A percentile compares a stretch with the other conserved stretches of the same genome.
Evolutionary conservation across 1,140 invertebrate genomes (phyloP).

Genomic region (Achatina immaculata): DNA sequence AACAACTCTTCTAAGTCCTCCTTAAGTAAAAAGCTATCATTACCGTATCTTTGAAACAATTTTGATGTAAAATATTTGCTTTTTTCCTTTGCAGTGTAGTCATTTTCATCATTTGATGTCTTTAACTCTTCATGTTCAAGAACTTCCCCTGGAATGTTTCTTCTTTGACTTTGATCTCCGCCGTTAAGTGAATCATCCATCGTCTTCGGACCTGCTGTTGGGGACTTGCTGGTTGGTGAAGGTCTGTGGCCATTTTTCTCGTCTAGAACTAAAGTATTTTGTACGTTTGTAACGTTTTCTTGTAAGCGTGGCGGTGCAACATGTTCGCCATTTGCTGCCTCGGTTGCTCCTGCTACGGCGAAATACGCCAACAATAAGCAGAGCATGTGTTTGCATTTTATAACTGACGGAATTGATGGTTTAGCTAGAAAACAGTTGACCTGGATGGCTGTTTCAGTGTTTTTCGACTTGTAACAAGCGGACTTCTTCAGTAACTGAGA

Average conservation of each 20-base stretch:
- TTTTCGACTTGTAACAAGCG: not conserved
- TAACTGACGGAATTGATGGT: too few species aligned
- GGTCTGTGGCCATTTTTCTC: not conserved
- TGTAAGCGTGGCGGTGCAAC: not conserved
- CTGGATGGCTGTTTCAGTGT: not conserved
- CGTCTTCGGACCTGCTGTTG: too few species aligned
- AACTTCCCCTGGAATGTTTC: too few species aligned
- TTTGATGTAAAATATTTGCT: not conserved
- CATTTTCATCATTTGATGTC: not conserved
- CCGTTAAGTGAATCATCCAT: too few species aligned
- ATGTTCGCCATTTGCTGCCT: not conserved
- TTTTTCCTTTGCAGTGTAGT: not conserved
- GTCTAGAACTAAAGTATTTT: not conserved
- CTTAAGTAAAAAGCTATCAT: not conserved
- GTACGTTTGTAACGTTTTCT: not conserved
- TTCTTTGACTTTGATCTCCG: too few species aligned
- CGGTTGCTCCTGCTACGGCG: not conserved
- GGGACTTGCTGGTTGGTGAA: not conserved
- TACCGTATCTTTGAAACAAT: not conserved
- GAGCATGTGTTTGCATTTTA: not conserved
- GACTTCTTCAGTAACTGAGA: too few species aligned
- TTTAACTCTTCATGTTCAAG: not conserved
- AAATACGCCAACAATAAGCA: not conserved
- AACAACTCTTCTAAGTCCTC: not conserved
- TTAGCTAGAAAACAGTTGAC: not conserved